Conservation (phyloP, 2,113 vertebrate species). For the Peromyscus californicus region DNA sequence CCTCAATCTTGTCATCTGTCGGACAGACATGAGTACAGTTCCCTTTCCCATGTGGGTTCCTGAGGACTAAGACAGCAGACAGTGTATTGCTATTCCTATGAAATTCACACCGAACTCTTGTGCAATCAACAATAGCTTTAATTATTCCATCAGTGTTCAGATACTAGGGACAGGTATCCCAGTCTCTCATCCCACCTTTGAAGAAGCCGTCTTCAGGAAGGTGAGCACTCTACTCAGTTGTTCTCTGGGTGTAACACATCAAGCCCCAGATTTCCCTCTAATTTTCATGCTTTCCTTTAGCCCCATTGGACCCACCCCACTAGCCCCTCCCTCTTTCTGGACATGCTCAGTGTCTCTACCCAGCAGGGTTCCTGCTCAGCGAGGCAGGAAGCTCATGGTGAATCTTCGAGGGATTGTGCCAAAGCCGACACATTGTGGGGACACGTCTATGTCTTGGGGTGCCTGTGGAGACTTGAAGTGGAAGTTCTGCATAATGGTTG, state of each 20-base stretch:
- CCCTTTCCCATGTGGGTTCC: not conserved
- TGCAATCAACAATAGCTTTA: not conserved
- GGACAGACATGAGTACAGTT: not conserved
- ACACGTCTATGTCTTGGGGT: constrained; percentile 62
- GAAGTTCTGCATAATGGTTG: not conserved
- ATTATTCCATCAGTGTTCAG: not conserved
- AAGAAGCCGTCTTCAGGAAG: not conserved
- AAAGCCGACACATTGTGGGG: constrained; percentile 54
- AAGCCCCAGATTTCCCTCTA: not conserved
- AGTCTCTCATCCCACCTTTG: not conserved
- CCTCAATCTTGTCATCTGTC: not conserved
- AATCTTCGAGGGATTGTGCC: constrained; percentile 52
- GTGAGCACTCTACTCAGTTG: not conserved
- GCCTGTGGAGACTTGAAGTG: not conserved
- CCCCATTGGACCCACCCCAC: not conserved
- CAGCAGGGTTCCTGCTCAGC: not conserved
- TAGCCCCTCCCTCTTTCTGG: not conserved
- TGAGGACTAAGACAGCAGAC: not conserved
- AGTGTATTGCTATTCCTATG: not conserved
- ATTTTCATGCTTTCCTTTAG: not conserved
- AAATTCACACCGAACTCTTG: not conserved
- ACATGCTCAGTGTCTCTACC: not conserved
- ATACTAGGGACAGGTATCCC: too few species aligned
- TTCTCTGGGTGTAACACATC: not conserved
- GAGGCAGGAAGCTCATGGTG: constrained; percentile 63